Base-by-base conservation (phyloP, 2,113 vertebrate genomes). In the Cebidichthys violaceus region DNA sequence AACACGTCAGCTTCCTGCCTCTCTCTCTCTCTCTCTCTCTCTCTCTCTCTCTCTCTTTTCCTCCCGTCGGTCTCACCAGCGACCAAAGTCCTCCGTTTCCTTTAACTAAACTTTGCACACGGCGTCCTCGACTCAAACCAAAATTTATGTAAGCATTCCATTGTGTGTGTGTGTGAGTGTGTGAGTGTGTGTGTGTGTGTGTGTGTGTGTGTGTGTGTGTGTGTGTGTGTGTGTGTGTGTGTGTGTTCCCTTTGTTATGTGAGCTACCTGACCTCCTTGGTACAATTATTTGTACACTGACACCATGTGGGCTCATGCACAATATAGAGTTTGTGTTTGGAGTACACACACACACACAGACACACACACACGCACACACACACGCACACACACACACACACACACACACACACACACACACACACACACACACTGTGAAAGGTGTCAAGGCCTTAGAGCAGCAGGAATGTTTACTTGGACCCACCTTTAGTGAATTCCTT, bases 401-500 rank as follows among this genome's bases (percentile, higher is more conserved):
- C 81, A 43, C 43, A 50, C 50, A 41, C 73, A 73, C 66, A 37
- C 66, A 71, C 66, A 71, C 65, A 68, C 52, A 41, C 9, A 52
- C 45, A 29, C 52, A 24, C 52, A 31, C 57, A 50, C 47, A 20
- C 18, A 50, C 18, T 20, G 41, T 13, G 18, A 64, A 75, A 80
- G 80, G 83, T 85, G 83, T 52, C n/a, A 39, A 70, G 84, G 82
- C 70, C 89, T 84, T 81, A 43, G 81, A 79, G 85, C 64, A 64
- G 73, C 85, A 89, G 85, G 88, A 91, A 85, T 92, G 90, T 92
- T 92, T 89, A 89, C 89, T 83, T 27, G 64, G 87, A 68, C 78
- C 81, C 77, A 47, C 85, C 85, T 88, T 77, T 2, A 39, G 50
- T 82, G 78, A 90, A 91, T 90, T 90, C 89, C 85, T 90, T 55